Evolutionary conservation across 1,140 invertebrate genomes (phyloP).

Genomic region (Heliothis subflexa): DNA sequence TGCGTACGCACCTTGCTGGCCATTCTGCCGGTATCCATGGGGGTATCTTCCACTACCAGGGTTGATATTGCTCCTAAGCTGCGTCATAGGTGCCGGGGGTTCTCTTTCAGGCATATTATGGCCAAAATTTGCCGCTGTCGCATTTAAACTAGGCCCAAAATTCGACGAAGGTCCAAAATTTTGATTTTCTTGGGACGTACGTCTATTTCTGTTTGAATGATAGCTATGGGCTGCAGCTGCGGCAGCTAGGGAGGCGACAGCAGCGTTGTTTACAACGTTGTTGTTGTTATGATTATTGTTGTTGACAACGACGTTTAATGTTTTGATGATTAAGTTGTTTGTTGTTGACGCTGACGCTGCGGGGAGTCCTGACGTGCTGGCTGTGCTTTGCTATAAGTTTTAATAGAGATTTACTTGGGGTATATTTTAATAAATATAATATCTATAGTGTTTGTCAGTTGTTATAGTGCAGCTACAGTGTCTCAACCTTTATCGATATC

Average conservation of each 20-base stretch:
- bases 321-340: conserved; percentile 86
- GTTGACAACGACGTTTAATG: conserved; percentile 85
- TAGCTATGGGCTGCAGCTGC: conserved; percentile 83
- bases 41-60: conserved; percentile 78
- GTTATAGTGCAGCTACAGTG: conserved; percentile 3
- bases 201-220: conserved; percentile 81
- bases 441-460: neutral
- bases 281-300: conserved; percentile 87
- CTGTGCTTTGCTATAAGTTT: conserved; percentile 70
- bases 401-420: conserved; percentile 30
- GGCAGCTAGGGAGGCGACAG: conserved; percentile 82
- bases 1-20: conserved; percentile 85
- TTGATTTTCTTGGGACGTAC: conserved; percentile 82
- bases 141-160: conserved; percentile 81
- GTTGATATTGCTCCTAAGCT: conserved; percentile 80
- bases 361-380: conserved; percentile 68
- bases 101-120: conserved; percentile 80
- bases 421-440: neutral
- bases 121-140: conserved; percentile 76
- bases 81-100: conserved; percentile 80
- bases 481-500: neutral
- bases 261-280: conserved; percentile 85
- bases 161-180: conserved; percentile 74
- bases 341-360: conserved; percentile 83
- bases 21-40: conserved; percentile 81